Percentiles rank a stretch among this genome's conserved stretches.
Conservation (phyloP, 2,113 vertebrate species). For the Salvelinus sp. region DNA sequence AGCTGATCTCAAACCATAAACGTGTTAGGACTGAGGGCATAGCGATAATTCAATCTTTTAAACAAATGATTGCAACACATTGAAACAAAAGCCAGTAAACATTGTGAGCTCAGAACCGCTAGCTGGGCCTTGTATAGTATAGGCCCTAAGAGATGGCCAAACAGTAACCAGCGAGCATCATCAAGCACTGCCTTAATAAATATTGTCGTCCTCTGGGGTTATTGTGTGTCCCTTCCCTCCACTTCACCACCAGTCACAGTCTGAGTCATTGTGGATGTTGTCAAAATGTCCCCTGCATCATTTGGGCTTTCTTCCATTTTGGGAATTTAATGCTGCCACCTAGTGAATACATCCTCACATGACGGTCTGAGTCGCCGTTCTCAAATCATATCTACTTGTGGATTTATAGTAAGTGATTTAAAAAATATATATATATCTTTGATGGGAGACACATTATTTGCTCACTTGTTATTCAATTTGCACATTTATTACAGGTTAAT, state of each 20-base stretch:
- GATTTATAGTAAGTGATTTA: neutral
- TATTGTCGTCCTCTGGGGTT: neutral
- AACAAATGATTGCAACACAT: neutral
- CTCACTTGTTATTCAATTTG: neutral
- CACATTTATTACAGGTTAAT: too few relatives aligned
- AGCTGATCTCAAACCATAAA: too few relatives aligned
- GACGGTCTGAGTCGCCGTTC: neutral
- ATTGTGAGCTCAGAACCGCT: too few relatives aligned
- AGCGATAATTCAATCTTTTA: too few relatives aligned
- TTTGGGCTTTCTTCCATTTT: neutral
- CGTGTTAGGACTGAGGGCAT: too few relatives aligned
- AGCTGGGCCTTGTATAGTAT: too few relatives aligned
- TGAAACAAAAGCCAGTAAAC: too few relatives aligned
- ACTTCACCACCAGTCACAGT: neutral
- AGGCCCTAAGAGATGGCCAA: too few relatives aligned
- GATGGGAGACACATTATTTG: neutral
- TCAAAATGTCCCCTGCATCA: neutral
- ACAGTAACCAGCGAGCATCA: too few relatives aligned
- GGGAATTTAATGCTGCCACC: conserved; percentile 54
- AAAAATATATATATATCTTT: neutral
- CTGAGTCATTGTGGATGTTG: neutral
- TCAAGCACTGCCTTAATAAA: too few relatives aligned
- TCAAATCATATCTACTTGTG: neutral
- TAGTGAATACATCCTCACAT: conserved; percentile 17
- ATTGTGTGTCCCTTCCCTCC: neutral